Percentiles rank a stretch among this genome's conserved stretches.
Evolutionary conservation across 2,888 invertebrate species (phyloP).

Genomic region (Papilio protenor): DNA sequence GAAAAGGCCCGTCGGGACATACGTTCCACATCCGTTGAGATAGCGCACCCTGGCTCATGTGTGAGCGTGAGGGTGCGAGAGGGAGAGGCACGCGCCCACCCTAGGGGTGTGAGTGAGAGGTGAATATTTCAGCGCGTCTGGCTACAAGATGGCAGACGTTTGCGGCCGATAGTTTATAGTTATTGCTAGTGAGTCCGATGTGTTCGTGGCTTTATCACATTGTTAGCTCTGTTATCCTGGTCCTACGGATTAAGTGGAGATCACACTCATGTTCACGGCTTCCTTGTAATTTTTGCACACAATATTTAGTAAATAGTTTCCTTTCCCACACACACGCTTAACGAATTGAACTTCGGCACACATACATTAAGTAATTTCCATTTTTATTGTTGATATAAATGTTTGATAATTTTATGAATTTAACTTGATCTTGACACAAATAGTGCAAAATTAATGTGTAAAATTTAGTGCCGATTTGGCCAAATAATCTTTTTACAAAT

Average conservation of each 20-base stretch:
- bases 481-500: too few species aligned
- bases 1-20: slow-evolving; percentile 53
- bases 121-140: slow-evolving; percentile 77
- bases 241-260: slow-evolving; percentile 78
- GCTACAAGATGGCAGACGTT: slow-evolving; percentile 83
- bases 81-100: slow-evolving; percentile 59
- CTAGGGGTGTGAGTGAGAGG: slow-evolving; percentile 70
- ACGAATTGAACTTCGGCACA: too few species aligned
- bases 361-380: too few species aligned
- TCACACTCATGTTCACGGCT: slow-evolving; percentile 67
- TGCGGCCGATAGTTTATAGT: slow-evolving; percentile 84
- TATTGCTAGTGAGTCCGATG: slow-evolving; percentile 81
- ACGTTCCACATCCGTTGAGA: slow-evolving; percentile 52
- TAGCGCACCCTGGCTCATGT: slow-evolving; percentile 59
- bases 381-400: too few species aligned
- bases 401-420: too few species aligned
- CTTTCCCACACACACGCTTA: too few species aligned
- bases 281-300: slow-evolving; percentile 70
- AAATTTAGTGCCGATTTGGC: too few species aligned
- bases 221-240: slow-evolving; percentile 81
- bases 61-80: slow-evolving; percentile 60
- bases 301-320: slow-evolving; percentile 20
- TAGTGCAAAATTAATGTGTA: too few species aligned
- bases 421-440: too few species aligned
- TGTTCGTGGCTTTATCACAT: slow-evolving; percentile 82